Conservation (phyloP, 2,113 vertebrate genomes). For the Xiphophorus hellerii region DNA sequence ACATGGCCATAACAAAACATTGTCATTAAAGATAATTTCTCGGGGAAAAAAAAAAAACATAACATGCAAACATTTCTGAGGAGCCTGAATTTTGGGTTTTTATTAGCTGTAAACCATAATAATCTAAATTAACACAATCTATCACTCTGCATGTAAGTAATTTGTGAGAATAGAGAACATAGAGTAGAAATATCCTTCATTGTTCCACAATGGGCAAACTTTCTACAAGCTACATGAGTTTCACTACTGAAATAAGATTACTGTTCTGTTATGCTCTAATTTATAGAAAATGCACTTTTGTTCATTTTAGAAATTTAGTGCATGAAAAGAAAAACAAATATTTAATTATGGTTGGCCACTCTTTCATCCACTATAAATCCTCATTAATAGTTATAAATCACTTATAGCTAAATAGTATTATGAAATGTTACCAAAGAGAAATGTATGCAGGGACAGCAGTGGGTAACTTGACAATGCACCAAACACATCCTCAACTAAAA, state of each 20-base stretch:
- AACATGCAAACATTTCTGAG: no score
- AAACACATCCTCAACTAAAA: constrained; percentile 81
- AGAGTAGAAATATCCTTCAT: no score
- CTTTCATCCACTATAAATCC: not conserved
- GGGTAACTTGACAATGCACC: constrained; percentile 79
- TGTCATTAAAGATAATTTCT: no score
- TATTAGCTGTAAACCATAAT: not conserved
- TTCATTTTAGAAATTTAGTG: not conserved
- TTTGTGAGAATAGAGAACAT: not conserved
- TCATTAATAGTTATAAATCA: not conserved
- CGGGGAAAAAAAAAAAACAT: no score
- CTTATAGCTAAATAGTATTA: not conserved
- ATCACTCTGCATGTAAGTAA: not conserved
- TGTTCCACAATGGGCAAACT: no score
- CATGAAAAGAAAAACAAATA: not conserved
- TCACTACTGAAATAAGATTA: not conserved
- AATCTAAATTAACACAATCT: not conserved
- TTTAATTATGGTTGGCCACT: not conserved
- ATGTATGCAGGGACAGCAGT: constrained; percentile 14
- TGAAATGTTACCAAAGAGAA: constrained; percentile 53
- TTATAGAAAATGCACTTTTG: not conserved
- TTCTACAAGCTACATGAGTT: not conserved
- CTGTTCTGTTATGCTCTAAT: not conserved
- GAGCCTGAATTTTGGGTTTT: not conserved
- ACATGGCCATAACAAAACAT: no score